Base-by-base conservation (phyloP, 2,797 vertebrate genomes). In the Phrynocephalus forsythii region DNA sequence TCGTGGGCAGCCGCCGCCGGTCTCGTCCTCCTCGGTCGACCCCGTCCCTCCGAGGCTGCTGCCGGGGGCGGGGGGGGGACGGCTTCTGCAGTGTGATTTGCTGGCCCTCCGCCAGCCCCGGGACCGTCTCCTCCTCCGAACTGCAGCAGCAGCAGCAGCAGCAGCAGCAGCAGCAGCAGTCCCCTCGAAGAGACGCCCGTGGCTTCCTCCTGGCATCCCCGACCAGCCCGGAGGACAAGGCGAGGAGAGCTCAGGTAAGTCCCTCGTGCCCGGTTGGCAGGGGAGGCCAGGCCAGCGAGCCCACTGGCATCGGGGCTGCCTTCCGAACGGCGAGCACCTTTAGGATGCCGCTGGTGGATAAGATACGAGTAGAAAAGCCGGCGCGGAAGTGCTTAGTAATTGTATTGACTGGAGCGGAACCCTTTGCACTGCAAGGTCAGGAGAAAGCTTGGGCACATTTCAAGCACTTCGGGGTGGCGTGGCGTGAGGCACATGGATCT, bases 21-120 rank as follows among this genome's bases (percentile, higher is more conserved):
- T 11, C 52, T 76, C 76, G 79, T 48, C 71, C 60, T 85, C 66
- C 79, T 68, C 38, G 15, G 75, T 76, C 18, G 60, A 11, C 4
- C 38, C 38, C 38, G 38, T 82, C 33, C 6, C 33, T 77, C 83
- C 60, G 71, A 77, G 44, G 71, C 71, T 84, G 44, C 77, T 73
- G 44, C 66, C 7, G 28, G 69, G 63, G 13, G 15, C 4, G 82
- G 38, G 33, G 22, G 28, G 69, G n/a, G 56, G 63, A 56, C 16
- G 16, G 79, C 71, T 88, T 82, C 87, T 88, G 83, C 87, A 85
- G 71, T 85, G 79, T 85, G 87, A 88, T 88, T 82, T 88, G 83
- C 60, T 85, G 83, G 83, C 71, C 85, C 77, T 38, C 72, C 71
- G 84, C 84, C 79, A 77, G 38, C 52, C 22, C 28, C 22, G 28